Base-by-base conservation (phyloP, 2,113 vertebrate genomes). In the Hipposideros armiger region DNA sequence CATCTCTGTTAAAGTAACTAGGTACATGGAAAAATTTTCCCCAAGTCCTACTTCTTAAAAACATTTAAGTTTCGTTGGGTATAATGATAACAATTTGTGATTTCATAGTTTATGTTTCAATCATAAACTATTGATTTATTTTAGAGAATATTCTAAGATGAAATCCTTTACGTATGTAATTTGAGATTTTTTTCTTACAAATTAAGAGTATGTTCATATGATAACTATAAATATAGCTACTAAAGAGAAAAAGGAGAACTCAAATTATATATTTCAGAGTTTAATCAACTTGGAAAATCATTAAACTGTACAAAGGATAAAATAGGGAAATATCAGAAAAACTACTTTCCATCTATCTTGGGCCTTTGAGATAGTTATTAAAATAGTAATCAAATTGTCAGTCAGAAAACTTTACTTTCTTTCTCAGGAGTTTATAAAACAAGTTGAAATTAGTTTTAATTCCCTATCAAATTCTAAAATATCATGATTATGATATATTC, bases 51-150 rank as follows among this genome's bases (percentile, higher is more conserved):
- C 36, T 82, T 69, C 32, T 89, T 95, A 70, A 58, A 93, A 77
- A 54, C 19, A 72, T 60, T 72, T n/a, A 78, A 56, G 9, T 26
- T 76, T 76, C 67, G 40, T 69, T 56, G 13, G 15, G 4, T 81
- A 47, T 66, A 91, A 95, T 67, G n/a, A 40, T 22, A 77, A 78
- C 74, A 83, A 82, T 73, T 87, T 81, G 9, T 87, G 17, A 78
- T 90, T 64, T 5, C 22, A 69, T 24, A 74, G 36, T 28, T 83
- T 93, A 74, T 20, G 3, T 87, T 82, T 90, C 62, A 86, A 77
- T 70, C 7, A 58, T 60, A 62, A 89, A 86, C 16, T 52, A 50
- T 54, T 84, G 66, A 19, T 58, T 85, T 93, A 58, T 78, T 83
- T 92, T 90, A 7, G 36, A 83, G 60, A 70, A n/a, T 54, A 87